Conservation (phyloP, 2,888 invertebrate species). For the Drosophila picticornis region DNA sequence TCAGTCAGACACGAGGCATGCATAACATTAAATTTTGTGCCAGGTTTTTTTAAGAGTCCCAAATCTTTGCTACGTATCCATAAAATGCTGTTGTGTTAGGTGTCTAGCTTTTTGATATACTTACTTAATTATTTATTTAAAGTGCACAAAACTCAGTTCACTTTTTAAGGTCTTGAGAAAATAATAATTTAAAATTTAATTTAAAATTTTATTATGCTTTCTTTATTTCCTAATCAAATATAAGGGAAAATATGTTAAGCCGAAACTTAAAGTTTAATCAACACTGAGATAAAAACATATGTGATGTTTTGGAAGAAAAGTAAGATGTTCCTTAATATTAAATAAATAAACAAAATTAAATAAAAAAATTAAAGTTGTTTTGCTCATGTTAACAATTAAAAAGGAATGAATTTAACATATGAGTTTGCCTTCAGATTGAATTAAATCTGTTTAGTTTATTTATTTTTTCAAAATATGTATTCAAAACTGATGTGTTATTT, state of each 20-base stretch:
- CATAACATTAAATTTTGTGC: conserved; percentile 3
- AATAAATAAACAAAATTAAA: background rate
- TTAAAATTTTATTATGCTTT: background rate
- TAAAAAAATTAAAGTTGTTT: rapidly evolving
- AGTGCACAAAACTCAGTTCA: rapidly evolving
- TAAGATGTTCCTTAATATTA: background rate
- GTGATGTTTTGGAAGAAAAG: background rate
- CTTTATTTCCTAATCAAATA: background rate
- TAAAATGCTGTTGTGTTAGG: background rate
- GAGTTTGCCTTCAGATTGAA: rapidly evolving
- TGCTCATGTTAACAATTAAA: background rate
- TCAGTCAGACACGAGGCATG: conserved; percentile 12
- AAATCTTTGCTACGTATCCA: background rate
- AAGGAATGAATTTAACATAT: background rate
- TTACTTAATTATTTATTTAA: background rate
- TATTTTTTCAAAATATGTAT: background rate
- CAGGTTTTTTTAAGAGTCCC: background rate
- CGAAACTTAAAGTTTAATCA: background rate
- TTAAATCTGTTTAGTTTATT: background rate
- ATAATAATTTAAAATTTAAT: background rate
- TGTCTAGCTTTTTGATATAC: background rate
- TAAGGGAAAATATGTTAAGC: background rate
- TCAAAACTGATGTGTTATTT: background rate
- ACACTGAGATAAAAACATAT: rapidly evolving
- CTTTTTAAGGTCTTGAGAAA: background rate